Conservation (phyloP, 2,797 vertebrate species). For the Sphaeramia orbicularis region DNA sequence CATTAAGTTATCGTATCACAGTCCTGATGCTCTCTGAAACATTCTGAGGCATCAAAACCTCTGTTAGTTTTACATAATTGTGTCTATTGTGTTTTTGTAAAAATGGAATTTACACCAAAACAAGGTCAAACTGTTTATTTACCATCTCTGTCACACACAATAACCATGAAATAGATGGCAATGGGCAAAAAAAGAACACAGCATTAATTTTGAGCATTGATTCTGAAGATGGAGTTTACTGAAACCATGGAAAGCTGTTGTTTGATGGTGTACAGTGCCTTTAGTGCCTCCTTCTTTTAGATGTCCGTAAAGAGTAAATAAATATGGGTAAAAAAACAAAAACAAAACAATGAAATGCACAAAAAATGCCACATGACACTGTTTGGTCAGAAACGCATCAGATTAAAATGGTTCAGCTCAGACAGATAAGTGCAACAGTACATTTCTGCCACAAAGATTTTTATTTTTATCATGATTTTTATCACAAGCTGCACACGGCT, state of each 20-base stretch:
- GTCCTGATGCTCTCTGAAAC: no score
- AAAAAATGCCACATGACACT: not conserved
- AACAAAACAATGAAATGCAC: not conserved
- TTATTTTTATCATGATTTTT: not conserved
- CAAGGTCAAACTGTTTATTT: slow-evolving; percentile 42
- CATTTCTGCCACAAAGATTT: not conserved
- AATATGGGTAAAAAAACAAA: slow-evolving; percentile 13
- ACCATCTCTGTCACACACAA: slow-evolving; percentile 5
- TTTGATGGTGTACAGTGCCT: no score
- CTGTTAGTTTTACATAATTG: no score
- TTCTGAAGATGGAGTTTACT: slow-evolving; percentile 44
- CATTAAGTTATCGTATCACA: no score
- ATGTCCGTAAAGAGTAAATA: slow-evolving; percentile 3
- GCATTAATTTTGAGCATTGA: slow-evolving; percentile 34
- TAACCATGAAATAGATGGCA: slow-evolving; percentile 21
- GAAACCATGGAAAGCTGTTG: no score
- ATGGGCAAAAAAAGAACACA: slow-evolving; percentile 53
- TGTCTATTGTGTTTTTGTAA: no score
- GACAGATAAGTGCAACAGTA: slow-evolving; percentile 10
- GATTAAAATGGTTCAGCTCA: not conserved
- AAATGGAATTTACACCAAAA: not conserved
- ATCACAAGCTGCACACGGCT: slow-evolving; percentile 1
- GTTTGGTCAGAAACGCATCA: slow-evolving; percentile 1
- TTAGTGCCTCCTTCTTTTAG: no score
- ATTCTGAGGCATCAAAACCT: no score